Evolutionary conservation across 2,888 invertebrate genomes (phyloP).

Genomic region (Drosophila picticornis): DNA sequence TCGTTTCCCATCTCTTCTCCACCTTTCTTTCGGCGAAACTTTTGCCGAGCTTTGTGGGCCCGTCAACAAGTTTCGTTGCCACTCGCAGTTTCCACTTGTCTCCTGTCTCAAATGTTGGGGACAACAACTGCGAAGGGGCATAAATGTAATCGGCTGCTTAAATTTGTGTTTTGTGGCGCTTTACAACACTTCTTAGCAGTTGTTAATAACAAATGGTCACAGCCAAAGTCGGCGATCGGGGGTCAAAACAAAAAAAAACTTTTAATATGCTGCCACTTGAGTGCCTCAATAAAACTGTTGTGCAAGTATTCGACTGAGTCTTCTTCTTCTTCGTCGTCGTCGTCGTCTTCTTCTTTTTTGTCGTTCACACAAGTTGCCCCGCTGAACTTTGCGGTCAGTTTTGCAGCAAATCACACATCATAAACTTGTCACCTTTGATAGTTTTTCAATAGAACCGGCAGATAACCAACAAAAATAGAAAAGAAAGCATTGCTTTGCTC

Average conservation of each 20-base stretch:
- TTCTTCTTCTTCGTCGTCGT: not conserved
- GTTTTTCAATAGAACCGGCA: conserved; percentile 10
- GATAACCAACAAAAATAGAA: not conserved
- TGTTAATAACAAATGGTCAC: conserved; percentile 47
- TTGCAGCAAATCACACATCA: conserved; percentile 15
- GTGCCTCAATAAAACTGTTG: conserved; percentile 51
- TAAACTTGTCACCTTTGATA: conserved; percentile 48
- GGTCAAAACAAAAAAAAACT: conserved; percentile 26
- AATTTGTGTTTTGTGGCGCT: conserved; percentile 23
- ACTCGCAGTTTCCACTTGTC: conserved; percentile 8
- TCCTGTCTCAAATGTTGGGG: conserved; percentile 28
- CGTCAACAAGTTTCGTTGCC: conserved; percentile 37
- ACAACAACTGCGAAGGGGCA: conserved; percentile 6
- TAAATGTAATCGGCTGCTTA: conserved; percentile 28
- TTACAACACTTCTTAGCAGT: conserved; percentile 32
- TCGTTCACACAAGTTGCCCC: conserved; percentile 8
- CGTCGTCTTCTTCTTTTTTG: not conserved
- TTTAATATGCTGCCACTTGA: conserved; percentile 34
- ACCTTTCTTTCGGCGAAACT: conserved; percentile 4
- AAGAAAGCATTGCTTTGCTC: conserved; percentile 6
- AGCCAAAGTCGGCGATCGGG: conserved; percentile 10
- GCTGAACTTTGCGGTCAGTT: conserved; percentile 19
- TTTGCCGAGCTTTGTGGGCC: conserved; percentile 33
- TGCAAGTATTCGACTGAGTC: conserved; percentile 14
- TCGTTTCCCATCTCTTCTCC: not conserved